These are phyloP conservation scores for Cydia pomonella DNA, from an alignment of 1,140 invertebrate genomes.

Conservation along the genomic window DNA sequence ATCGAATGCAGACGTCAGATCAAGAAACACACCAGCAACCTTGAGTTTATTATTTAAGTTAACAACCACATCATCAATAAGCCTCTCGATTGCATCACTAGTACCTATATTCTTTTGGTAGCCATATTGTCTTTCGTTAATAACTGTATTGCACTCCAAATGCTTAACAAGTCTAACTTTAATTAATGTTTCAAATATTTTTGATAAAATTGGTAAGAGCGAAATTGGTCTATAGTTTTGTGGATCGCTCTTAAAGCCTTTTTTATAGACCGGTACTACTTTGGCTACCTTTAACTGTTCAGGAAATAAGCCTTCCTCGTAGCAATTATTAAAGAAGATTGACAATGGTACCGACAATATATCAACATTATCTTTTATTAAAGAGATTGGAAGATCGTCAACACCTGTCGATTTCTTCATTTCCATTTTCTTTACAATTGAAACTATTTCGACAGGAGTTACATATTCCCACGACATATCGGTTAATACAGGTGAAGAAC, in stretches of 20 bases:
- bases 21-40: no score
- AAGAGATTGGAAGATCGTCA: slow-evolving; percentile 34
- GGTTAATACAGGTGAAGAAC: no score
- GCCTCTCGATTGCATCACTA: no score
- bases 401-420: slow-evolving; percentile 35
- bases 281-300: slow-evolving; percentile 40
- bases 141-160: background rate
- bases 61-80: no score
- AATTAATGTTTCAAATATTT: slow-evolving; percentile 39
- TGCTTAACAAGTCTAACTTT: background rate
- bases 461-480: no score
- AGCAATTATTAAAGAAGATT: slow-evolving; percentile 36
- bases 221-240: slow-evolving; percentile 37
- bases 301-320: slow-evolving; percentile 34
- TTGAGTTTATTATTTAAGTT: no score
- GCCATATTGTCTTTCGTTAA: background rate
- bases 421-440: slow-evolving; percentile 8
- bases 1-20: no score
- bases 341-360: slow-evolving; percentile 35
- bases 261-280: slow-evolving; percentile 38
- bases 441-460: no score
- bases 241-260: slow-evolving; percentile 30
- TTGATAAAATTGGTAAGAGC: slow-evolving; percentile 34
- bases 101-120: no score
- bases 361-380: slow-evolving; percentile 38